phyloP scores from a whole-genome alignment of 2,888 invertebrate species.

The Rapana venosa region DNA sequence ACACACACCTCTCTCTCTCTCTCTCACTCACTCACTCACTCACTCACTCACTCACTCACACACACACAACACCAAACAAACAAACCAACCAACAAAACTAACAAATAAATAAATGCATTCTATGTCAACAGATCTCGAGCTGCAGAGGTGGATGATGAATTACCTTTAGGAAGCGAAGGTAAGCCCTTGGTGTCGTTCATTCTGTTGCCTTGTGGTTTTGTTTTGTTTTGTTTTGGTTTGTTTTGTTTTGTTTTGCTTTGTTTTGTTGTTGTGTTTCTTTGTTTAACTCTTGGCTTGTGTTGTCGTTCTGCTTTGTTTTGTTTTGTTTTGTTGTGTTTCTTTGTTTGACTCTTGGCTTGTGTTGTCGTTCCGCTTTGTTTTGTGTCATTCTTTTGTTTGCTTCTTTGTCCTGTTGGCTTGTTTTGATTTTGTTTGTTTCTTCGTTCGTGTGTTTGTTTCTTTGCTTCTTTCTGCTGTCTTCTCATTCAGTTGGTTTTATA shows the following conservation, averaged over 20 bases:
- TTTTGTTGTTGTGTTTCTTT: background rate
- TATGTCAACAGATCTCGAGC: background rate
- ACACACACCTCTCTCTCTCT: no score
- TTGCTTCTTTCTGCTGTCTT: background rate
- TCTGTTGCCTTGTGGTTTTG: background rate
- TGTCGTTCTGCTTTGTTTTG: background rate
- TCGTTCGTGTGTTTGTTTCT: no score
- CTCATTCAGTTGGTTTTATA: no score
- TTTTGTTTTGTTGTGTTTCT: background rate
- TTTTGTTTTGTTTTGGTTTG: background rate
- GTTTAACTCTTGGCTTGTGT: background rate
- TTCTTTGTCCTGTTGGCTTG: no score
- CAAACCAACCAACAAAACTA: no score
- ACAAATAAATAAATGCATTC: background rate
- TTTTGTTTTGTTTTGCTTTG: background rate
- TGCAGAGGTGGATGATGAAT: slow-evolving; percentile 38
- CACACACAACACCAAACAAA: background rate
- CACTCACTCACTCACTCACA: background rate
- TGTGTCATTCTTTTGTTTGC: background rate
- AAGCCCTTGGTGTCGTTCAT: background rate
- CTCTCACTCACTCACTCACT: no score
- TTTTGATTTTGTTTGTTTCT: background rate
- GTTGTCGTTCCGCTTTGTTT: background rate
- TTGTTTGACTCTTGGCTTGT: background rate
- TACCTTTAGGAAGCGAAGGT: slow-evolving; percentile 51